Conservation (phyloP, 2,888 invertebrate genomes). For the Therioaphis trifolii region DNA sequence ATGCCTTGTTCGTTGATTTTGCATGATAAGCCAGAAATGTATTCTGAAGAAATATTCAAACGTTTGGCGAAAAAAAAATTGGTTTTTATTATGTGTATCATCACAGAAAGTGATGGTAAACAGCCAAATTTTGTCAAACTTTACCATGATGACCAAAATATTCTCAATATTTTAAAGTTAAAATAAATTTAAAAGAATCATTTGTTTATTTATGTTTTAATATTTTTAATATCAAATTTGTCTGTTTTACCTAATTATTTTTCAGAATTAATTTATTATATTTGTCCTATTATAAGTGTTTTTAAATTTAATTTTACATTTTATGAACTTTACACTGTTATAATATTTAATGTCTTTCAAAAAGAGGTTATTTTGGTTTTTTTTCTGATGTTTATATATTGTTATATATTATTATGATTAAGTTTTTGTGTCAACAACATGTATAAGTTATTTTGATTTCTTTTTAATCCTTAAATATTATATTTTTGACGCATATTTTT, state of each 20-base stretch:
- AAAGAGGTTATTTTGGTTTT: too few species aligned
- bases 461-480: too few species aligned
- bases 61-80: neutral
- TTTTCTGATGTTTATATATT: too few species aligned
- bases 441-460: too few species aligned
- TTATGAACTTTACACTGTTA: too few species aligned
- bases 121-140: constrained; percentile 37
- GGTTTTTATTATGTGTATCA: constrained; percentile 40
- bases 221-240: neutral
- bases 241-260: neutral
- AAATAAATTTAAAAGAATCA: neutral
- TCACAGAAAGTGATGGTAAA: constrained; percentile 22
- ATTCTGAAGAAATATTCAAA: constrained; percentile 18
- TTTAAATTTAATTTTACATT: too few species aligned
- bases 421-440: too few species aligned
- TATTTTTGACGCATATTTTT: too few species aligned
- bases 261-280: neutral
- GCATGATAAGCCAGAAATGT: neutral
- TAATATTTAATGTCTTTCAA: too few species aligned
- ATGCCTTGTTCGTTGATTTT: constrained; percentile 40
- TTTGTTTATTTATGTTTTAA: too few species aligned
- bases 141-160: constrained; percentile 12
- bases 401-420: too few species aligned
- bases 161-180: constrained; percentile 34
- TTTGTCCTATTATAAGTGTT: neutral